These are phyloP conservation scores for Drosophila tripunctata DNA, from an alignment of 2,888 invertebrate species.

Conservation along the genomic window DNA sequence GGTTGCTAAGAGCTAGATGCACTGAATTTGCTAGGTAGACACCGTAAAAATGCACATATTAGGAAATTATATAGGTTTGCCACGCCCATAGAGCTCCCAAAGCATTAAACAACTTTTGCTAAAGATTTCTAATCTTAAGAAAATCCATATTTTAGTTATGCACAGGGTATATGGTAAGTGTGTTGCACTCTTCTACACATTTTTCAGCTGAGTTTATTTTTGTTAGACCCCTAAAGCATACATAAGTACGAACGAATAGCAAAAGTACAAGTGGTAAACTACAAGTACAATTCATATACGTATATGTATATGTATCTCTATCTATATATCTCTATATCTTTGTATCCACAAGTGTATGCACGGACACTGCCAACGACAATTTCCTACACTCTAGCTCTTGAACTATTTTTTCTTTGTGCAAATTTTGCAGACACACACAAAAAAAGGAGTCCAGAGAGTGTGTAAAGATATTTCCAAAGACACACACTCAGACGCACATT, in stretches of 20 bases:
- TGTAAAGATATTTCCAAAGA: slow-evolving; percentile 21
- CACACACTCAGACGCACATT: slow-evolving; percentile 28
- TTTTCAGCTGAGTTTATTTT: not conserved
- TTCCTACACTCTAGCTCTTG: not conserved
- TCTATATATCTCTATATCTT: no score
- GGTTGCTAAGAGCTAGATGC: no score
- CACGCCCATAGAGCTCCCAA: no score
- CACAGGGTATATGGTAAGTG: not conserved
- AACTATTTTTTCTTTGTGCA: slow-evolving; percentile 8
- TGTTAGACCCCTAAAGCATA: slow-evolving; percentile 1
- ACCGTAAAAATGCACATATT: no score
- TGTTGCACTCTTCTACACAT: not conserved
- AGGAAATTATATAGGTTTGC: no score
- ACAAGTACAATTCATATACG: slow-evolving; percentile 21
- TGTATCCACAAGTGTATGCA: slow-evolving; percentile 15
- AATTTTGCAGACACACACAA: slow-evolving; percentile 26
- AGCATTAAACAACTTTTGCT: no score
- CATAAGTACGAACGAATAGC: not conserved
- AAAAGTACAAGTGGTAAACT: not conserved
- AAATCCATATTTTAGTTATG: no score
- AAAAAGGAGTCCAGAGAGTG: no score
- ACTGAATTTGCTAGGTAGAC: no score
- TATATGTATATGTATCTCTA: not conserved
- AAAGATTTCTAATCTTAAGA: no score
- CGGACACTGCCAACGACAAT: slow-evolving; percentile 20